Percentiles rank a stretch among this genome's conserved stretches.
Evolutionary conservation across 2,888 invertebrate genomes (phyloP).

Genomic region (Tetanocera ferruginea): DNA sequence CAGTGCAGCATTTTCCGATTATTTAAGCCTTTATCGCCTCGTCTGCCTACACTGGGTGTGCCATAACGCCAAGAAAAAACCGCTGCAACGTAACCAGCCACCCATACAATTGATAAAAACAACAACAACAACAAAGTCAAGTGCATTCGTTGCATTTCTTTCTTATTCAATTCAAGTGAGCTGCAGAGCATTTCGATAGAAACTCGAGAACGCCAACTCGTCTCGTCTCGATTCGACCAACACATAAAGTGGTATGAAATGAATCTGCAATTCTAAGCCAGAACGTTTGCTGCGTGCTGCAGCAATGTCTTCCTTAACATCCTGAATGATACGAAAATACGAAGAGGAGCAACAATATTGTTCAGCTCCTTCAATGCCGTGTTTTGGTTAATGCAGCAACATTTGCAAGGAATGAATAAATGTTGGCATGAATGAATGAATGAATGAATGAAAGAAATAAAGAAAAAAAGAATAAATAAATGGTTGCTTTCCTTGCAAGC

Average conservation of each 20-base stretch:
- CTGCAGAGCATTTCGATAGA: not conserved
- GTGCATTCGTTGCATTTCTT: slow-evolving; percentile 17
- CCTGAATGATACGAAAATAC: not conserved
- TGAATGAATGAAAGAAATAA: not conserved
- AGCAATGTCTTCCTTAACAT: slow-evolving; percentile 12
- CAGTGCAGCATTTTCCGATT: slow-evolving; percentile 19
- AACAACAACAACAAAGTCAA: slow-evolving; percentile 10
- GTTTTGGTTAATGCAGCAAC: not conserved
- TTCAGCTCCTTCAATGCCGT: not conserved
- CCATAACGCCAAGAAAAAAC: not conserved
- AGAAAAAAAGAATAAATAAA: too few species aligned
- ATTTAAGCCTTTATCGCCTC: not conserved
- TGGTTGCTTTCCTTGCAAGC: not conserved
- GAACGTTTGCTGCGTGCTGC: slow-evolving; percentile 17
- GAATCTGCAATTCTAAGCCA: slow-evolving; percentile 59
- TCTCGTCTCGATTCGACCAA: slow-evolving; percentile 10
- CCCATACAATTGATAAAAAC: not conserved
- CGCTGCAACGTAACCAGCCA: not conserved
- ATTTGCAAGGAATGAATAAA: not conserved
- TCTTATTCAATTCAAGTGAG: not conserved
- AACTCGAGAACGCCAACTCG: not conserved
- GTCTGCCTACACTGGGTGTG: not conserved
- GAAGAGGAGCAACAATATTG: not conserved
- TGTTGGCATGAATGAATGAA: not conserved
- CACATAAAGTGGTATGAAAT: slow-evolving; percentile 55